Percentiles rank a stretch among this genome's conserved stretches.
Evolutionary conservation across 2,888 invertebrate genomes (phyloP).

Genomic region (Eupithecia subumbrata): DNA sequence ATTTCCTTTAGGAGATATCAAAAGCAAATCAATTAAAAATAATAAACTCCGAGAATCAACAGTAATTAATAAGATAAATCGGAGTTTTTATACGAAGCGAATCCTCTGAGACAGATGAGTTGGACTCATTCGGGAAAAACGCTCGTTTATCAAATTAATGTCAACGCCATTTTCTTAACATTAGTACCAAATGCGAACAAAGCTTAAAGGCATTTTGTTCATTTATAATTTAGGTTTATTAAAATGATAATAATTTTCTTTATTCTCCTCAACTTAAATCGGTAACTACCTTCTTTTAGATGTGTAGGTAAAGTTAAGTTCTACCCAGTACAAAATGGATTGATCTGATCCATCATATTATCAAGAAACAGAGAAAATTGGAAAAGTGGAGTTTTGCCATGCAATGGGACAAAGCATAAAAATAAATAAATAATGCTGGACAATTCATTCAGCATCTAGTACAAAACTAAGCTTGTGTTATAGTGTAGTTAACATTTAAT

Average conservation of each 20-base stretch:
- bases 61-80: slow-evolving; percentile 39
- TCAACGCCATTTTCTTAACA: slow-evolving; percentile 8
- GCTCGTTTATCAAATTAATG: slow-evolving; percentile 21
- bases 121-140: slow-evolving; percentile 11
- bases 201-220: background rate
- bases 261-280: too few relatives aligned
- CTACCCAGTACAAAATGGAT: too few relatives aligned
- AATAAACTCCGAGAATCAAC: slow-evolving; percentile 38
- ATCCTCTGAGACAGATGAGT: slow-evolving; percentile 11
- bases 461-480: too few relatives aligned
- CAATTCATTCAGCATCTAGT: too few relatives aligned
- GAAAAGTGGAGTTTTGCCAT: too few relatives aligned
- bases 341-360: too few relatives aligned
- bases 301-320: too few relatives aligned
- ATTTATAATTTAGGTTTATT: background rate
- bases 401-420: too few relatives aligned
- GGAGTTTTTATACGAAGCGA: slow-evolving; percentile 25
- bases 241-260: background rate
- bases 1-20: slow-evolving; percentile 24
- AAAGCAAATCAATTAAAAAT: slow-evolving; percentile 38
- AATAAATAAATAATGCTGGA: too few relatives aligned
- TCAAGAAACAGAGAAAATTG: too few relatives aligned
- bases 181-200: background rate
- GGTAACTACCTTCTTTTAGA: too few relatives aligned
- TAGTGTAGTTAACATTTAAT: too few relatives aligned